Percentiles rank a stretch among this genome's conserved stretches.
Conservation (phyloP, 2,888 invertebrate species). For the Carterocephalus palaemon region DNA sequence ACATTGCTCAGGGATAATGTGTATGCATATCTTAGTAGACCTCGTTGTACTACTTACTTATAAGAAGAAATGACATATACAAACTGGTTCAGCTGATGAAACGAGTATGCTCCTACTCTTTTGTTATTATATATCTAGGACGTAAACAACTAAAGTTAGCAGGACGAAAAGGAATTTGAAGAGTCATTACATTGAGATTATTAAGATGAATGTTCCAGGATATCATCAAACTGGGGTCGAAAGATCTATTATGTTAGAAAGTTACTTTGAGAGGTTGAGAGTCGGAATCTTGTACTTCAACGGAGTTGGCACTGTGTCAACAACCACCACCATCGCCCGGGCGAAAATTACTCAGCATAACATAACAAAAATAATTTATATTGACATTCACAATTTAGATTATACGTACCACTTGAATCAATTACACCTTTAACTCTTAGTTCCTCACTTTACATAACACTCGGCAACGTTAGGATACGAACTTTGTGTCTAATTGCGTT, state of each 20-base stretch:
- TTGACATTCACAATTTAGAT: background rate
- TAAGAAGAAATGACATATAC: no score
- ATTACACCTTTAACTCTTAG: slow-evolving; percentile 11
- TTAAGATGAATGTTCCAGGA: no score
- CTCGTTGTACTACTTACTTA: no score
- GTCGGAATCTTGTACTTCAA: slow-evolving; percentile 27
- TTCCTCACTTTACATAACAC: slow-evolving; percentile 12
- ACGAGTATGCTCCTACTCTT: no score
- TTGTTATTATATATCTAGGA: no score
- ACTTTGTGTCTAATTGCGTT: slow-evolving; percentile 24
- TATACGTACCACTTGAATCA: slow-evolving; percentile 23
- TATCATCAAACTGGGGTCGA: no score
- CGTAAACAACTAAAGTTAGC: no score
- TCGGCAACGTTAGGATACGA: slow-evolving; percentile 9
- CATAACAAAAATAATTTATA: slow-evolving; percentile 29
- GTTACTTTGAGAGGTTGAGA: slow-evolving; percentile 3
- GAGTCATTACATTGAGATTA: no score
- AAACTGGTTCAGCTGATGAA: no score
- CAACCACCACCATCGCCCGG: slow-evolving; percentile 32
- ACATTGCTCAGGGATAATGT: no score
- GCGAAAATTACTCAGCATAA: slow-evolving; percentile 41
- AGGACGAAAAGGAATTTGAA: no score
- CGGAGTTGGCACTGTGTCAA: slow-evolving; percentile 41
- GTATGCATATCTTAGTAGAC: no score
- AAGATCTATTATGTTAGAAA: background rate